Evolutionary conservation across 2,797 vertebrate genomes (phyloP).

Genomic region (Otus scops): DNA sequence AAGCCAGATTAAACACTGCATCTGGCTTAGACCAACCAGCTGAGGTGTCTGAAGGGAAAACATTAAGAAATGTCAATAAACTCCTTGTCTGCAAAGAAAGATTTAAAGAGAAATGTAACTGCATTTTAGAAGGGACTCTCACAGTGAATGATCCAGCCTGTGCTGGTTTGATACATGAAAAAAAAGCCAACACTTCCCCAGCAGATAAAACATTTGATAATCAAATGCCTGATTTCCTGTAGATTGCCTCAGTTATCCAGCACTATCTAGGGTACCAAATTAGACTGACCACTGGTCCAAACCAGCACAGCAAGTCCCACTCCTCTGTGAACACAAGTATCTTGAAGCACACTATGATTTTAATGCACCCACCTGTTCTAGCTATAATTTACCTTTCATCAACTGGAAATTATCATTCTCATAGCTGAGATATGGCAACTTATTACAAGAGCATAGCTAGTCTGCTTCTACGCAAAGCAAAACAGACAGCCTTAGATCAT

Average conservation of each 20-base stretch:
- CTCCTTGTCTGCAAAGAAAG: neutral
- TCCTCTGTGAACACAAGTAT: neutral
- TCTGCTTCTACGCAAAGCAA: slow-evolving; percentile 1
- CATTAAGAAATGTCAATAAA: neutral
- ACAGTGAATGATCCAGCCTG: neutral
- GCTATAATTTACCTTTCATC: slow-evolving; percentile 22
- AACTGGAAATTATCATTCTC: slow-evolving; percentile 18
- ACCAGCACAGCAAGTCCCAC: neutral
- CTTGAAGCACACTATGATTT: neutral
- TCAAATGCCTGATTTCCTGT: neutral
- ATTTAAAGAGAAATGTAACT: neutral
- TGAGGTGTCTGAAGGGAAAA: neutral
- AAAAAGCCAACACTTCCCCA: neutral
- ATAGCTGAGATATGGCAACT: neutral
- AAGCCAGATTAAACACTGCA: neutral
- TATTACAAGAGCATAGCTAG: neutral
- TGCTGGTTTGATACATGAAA: neutral
- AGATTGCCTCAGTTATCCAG: neutral
- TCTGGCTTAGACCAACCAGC: neutral
- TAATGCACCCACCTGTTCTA: neutral
- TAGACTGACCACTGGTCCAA: neutral
- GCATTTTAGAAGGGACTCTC: neutral
- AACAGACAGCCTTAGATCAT: slow-evolving; percentile 31
- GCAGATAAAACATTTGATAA: neutral
- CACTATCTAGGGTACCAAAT: neutral